phyloP scores from a whole-genome alignment of 1,140 invertebrate species.

The Scaptomyza hsui region DNA sequence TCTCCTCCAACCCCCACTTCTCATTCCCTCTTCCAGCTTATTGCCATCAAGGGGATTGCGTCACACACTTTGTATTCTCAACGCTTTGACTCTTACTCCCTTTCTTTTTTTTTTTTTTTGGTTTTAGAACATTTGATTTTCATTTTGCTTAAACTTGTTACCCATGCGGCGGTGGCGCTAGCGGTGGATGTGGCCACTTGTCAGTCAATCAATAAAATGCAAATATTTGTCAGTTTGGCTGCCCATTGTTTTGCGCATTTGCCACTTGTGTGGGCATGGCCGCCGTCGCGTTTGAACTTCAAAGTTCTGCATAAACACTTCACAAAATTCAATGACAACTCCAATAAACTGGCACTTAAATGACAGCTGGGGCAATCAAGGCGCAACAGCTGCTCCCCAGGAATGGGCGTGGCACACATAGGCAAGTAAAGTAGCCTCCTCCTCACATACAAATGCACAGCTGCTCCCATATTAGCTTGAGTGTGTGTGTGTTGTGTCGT shows the following conservation, averaged over 20 bases:
- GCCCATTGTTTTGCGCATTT: conserved; percentile 51
- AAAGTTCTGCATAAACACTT: conserved; percentile 68
- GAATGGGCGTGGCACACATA: conserved; percentile 18
- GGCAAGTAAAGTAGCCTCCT: background rate
- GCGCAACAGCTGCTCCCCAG: conserved; percentile 40
- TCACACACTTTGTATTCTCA: conserved; percentile 55
- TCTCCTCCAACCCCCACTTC: background rate
- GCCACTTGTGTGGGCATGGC: conserved; percentile 14
- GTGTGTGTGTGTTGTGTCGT: conserved; percentile 21
- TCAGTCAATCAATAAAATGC: conserved; percentile 72
- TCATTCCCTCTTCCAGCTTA: conserved; percentile 25
- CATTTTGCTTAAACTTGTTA: conserved; percentile 18
- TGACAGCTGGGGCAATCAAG: conserved; percentile 2
- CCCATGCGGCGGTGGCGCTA: conserved; percentile 16
- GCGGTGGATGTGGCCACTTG: conserved; percentile 39
- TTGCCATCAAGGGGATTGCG: conserved; percentile 57
- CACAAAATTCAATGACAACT: conserved; percentile 65
- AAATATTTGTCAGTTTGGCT: conserved; percentile 66
- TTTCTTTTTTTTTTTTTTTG: conserved; percentile 12
- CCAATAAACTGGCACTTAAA: conserved; percentile 45
- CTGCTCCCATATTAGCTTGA: conserved; percentile 23
- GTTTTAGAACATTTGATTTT: conserved; percentile 7
- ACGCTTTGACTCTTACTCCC: conserved; percentile 23
- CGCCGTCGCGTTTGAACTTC: conserved; percentile 48
- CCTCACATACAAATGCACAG: conserved; percentile 3